Conservation (phyloP, 2,888 invertebrate genomes). For the Erebia epiphron region DNA sequence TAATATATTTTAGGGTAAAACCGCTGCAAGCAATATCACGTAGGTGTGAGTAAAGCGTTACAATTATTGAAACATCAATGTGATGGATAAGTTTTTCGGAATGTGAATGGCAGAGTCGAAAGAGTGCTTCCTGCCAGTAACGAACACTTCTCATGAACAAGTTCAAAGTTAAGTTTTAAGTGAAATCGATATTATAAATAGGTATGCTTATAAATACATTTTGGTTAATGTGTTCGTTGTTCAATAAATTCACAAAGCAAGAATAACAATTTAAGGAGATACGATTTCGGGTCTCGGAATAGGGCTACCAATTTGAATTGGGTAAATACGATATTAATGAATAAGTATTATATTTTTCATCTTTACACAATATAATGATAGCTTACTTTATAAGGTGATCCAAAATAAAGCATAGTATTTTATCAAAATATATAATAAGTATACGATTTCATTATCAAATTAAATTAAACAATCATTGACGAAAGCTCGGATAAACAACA, state of each 20-base stretch:
- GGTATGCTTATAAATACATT: constrained; percentile 54
- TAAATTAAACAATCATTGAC: constrained; percentile 52
- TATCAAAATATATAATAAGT: constrained; percentile 24
- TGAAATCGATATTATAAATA: constrained; percentile 32
- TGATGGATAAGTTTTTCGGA: neutral
- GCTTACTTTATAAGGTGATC: constrained; percentile 23
- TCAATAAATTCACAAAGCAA: constrained; percentile 60
- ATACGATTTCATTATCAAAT: constrained; percentile 22
- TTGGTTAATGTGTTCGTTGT: constrained; percentile 70
- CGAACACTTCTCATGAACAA: constrained; percentile 6
- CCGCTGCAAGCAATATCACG: constrained; percentile 13
- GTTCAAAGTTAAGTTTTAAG: constrained; percentile 28
- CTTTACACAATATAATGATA: constrained; percentile 31
- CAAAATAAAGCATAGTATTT: constrained; percentile 27
- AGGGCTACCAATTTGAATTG: constrained; percentile 42
- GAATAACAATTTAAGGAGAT: constrained; percentile 41
- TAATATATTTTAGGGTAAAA: neutral
- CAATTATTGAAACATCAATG: neutral
- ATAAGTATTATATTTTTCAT: constrained; percentile 19
- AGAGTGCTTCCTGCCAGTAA: constrained; percentile 11
- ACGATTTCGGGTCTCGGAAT: constrained; percentile 39
- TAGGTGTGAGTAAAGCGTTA: constrained; percentile 21
- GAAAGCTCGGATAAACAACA: constrained; percentile 70
- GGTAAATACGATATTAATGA: constrained; percentile 33
- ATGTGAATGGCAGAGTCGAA: constrained; percentile 24